Evolutionary conservation across 2,797 vertebrate genomes (phyloP), one percentile per base, ranked within the genome.

Genomic region (Bucorvus abyssinicus): DNA sequence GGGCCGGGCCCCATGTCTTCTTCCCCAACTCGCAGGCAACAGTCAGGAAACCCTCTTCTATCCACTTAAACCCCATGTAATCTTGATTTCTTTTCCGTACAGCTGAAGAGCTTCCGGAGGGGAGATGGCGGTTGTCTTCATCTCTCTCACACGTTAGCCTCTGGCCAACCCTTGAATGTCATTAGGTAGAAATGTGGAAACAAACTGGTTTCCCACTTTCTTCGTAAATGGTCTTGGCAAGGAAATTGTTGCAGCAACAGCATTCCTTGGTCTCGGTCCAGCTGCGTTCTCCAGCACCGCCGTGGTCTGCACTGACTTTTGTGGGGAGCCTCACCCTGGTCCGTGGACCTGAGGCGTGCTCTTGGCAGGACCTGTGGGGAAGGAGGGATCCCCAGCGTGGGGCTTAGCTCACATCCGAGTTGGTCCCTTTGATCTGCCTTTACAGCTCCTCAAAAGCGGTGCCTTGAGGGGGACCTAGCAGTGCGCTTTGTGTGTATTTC

Each of bases 111-210:
- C 69, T 87, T 87, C 64, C 34, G 57, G 40, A 74, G 27, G 6
- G 17, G 42, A 78, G 32, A 21, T 10, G 40, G 32, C 0, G 0
- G 1, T 3, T 70, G 17, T 20, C 36, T 47, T 34, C 52, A 7
- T 29, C 14, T 68, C n/a, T 20, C 45, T 74, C 18, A 3, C 9
- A 1, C 8, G 1, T 40, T 34, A 52, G 26, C 32, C 20, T 60
- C 68, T 59, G 40, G 52, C 34, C 68, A 89, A 9, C 3, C 0
- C 1, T 55, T 67, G 32, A 1, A 2, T 53, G 24, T 17, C 44
- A 17, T 53, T 67, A 53, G 86, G 49, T 45, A 65, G 69, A 86
- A 83, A 24, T 9, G 27, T 14, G 71, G 75, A 84, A 69, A 47
- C 1, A 0, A 57, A 44, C 24, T 42, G 17, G 14, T 69, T 89